A percentile compares a stretch with the other conserved stretches of the same genome.
phyloP scores from a whole-genome alignment of 2,113 vertebrate genomes.

The Montifringilla adamsi region DNA sequence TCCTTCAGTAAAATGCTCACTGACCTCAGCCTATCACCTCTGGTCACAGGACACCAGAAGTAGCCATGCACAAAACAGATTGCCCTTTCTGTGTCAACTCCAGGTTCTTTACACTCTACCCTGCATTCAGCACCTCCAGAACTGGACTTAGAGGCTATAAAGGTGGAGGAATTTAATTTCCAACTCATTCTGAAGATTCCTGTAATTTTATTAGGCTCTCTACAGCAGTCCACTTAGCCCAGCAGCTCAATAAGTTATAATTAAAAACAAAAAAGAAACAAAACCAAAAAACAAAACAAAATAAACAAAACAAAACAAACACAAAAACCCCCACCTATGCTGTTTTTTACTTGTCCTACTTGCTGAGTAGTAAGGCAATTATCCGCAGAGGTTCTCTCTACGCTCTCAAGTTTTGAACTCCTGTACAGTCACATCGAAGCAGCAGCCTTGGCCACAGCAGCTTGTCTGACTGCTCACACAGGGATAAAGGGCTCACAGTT shows the following conservation, averaged over 20 bases:
- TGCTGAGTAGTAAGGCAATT: not conserved
- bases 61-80: not conserved
- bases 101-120: not conserved
- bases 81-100: not conserved
- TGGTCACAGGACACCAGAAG: not conserved
- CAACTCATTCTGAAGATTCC: not conserved
- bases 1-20: not conserved
- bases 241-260: not conserved
- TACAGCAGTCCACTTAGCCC: not conserved
- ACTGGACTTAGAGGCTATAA: not conserved
- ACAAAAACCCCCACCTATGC: not conserved
- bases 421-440: not conserved
- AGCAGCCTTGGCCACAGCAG: not conserved
- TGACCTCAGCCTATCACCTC: not conserved
- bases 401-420: not conserved
- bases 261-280: not conserved
- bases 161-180: not conserved
- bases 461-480: rapidly evolving
- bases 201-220: not conserved
- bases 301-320: not conserved
- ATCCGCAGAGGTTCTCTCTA: not conserved
- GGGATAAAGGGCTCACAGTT: not conserved
- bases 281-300: not conserved
- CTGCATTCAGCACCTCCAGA: not conserved
- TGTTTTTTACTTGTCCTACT: not conserved